These are phyloP conservation scores for Rhabdophis nuchalis DNA, from an alignment of 2,797 vertebrate species.

Conservation along the genomic window DNA sequence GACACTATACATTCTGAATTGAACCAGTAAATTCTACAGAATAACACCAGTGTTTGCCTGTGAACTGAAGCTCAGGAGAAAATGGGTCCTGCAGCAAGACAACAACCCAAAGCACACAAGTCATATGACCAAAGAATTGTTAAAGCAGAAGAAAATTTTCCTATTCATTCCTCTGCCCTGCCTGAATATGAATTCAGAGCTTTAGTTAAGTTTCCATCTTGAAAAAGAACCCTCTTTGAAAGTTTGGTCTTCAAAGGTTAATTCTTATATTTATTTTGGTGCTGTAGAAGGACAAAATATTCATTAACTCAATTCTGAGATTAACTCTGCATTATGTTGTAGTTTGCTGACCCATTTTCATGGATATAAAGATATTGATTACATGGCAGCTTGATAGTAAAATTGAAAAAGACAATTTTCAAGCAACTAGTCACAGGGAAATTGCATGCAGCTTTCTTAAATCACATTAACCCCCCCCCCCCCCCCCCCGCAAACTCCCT, in stretches of 20 bases:
- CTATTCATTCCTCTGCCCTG: not conserved
- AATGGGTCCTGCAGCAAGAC: not conserved
- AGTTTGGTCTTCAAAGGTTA: not conserved
- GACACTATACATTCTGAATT: not conserved
- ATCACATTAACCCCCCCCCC: not conserved
- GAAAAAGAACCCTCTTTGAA: not conserved
- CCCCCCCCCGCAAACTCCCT: not conserved
- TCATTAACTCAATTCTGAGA: not conserved
- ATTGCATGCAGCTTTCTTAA: not conserved
- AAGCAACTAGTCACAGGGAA: not conserved
- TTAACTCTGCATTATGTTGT: not conserved
- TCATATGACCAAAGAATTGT: not conserved
- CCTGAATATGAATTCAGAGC: not conserved
- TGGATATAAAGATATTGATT: not conserved
- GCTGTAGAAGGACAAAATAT: not conserved
- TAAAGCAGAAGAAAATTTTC: not conserved
- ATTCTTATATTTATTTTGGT: not conserved
- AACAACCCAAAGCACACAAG: not conserved
- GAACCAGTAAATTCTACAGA: not conserved
- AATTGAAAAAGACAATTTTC: not conserved
- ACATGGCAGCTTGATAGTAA: not conserved
- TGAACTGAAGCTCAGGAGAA: not conserved
- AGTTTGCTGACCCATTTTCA: not conserved
- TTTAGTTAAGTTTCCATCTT: not conserved
- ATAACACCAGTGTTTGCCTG: not conserved